These are phyloP conservation scores for Paramuricea clavata DNA, from an alignment of 92 coral and sea anemone species.

Conservation along the genomic window DNA sequence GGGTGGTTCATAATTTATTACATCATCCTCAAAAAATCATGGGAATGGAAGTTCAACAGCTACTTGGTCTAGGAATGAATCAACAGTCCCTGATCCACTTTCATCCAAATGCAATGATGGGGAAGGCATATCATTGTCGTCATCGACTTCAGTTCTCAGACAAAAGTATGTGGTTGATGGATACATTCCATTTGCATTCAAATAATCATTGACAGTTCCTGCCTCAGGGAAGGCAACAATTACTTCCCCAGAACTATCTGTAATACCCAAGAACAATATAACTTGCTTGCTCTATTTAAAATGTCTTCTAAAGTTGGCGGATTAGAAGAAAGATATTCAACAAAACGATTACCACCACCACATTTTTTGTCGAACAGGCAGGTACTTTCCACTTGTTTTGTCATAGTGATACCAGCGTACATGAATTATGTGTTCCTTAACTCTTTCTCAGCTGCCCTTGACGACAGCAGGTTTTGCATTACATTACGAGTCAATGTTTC, in stretches of 20 bases:
- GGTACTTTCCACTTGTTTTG: slow-evolving; percentile 29
- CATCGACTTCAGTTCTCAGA: slow-evolving; percentile 53
- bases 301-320: slow-evolving; percentile 49
- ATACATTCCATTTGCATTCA: slow-evolving; percentile 55
- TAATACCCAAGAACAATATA: slow-evolving; percentile 57
- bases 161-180: slow-evolving; percentile 65
- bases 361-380: slow-evolving; percentile 66
- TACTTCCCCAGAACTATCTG: slow-evolving; percentile 55
- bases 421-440: slow-evolving; percentile 66
- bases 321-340: slow-evolving; percentile 42
- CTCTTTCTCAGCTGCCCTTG: too few species aligned
- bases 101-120: too few species aligned
- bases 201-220: slow-evolving; percentile 68
- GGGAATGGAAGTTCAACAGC: too few species aligned
- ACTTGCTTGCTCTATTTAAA: slow-evolving; percentile 46
- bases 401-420: slow-evolving; percentile 66
- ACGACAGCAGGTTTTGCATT: too few species aligned
- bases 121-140: neutral
- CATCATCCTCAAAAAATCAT: too few species aligned
- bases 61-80: too few species aligned
- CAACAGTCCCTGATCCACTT: too few species aligned
- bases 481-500: too few species aligned
- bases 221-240: slow-evolving; percentile 49
- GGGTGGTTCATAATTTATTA: too few species aligned
- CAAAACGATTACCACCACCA: slow-evolving; percentile 62